These are phyloP conservation scores for Vombatus ursinus DNA, from an alignment of 2,113 vertebrate genomes.

Conservation along the genomic window DNA sequence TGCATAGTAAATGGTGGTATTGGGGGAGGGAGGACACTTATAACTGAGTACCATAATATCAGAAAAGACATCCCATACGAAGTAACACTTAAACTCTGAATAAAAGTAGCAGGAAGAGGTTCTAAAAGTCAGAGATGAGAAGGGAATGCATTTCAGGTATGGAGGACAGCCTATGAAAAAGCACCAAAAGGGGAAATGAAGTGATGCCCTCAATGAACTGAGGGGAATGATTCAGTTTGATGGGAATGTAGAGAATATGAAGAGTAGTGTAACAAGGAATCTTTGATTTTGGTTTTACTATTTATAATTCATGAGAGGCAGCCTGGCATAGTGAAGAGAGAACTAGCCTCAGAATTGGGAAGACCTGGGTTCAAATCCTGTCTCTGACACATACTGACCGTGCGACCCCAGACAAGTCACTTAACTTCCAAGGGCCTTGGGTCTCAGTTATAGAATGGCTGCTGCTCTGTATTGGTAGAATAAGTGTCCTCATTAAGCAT, in stretches of 20 bases:
- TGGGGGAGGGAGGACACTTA: background rate
- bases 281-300: background rate
- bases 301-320: background rate
- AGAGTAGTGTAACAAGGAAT: background rate
- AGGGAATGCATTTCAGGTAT: background rate
- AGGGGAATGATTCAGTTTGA: background rate
- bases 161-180: background rate
- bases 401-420: background rate
- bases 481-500: too few species aligned
- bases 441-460: background rate
- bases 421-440: background rate
- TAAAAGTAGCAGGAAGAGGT: background rate
- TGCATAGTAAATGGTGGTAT: background rate
- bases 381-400: too few species aligned
- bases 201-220: background rate
- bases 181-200: background rate
- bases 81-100: background rate
- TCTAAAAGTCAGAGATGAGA: background rate
- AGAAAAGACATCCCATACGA: background rate
- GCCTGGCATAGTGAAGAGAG: too few species aligned
- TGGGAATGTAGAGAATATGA: background rate
- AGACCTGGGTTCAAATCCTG: too few species aligned
- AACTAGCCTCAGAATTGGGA: too few species aligned
- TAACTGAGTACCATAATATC: background rate
- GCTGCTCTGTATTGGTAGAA: too few species aligned